phyloP scores from a whole-genome alignment of 1,140 invertebrate genomes.

The Pentalonia nigronervosa region DNA sequence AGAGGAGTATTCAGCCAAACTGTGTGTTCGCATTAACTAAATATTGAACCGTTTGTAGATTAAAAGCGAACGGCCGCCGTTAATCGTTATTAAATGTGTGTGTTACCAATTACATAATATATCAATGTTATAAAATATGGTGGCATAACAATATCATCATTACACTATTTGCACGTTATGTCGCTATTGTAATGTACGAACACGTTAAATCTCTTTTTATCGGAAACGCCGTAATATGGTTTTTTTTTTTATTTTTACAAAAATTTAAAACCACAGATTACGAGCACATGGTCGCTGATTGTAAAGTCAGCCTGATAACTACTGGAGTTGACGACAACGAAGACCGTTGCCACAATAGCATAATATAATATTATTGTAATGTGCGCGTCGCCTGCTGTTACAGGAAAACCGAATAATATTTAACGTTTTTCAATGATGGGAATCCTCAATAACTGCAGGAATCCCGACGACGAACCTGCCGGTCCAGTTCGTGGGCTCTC shows the following conservation, averaged over 20 bases:
- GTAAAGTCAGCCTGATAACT: not conserved
- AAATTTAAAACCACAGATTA: not conserved
- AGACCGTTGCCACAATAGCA: not conserved
- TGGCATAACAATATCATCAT: not conserved
- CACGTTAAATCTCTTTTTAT: not conserved
- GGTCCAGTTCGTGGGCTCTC: not conserved
- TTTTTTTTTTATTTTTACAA: not conserved
- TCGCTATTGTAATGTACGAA: not conserved
- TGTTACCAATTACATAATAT: not conserved
- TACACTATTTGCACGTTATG: not conserved
- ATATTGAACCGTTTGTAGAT: not conserved
- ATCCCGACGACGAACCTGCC: not conserved
- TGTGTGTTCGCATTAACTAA: not conserved
- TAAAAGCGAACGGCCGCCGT: not conserved
- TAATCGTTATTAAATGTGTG: constrained; percentile 5
- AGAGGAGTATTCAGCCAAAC: not conserved
- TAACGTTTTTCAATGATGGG: too few relatives aligned
- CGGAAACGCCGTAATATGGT: not conserved
- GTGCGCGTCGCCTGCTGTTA: not conserved
- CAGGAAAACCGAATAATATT: not conserved
- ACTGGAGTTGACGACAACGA: not conserved
- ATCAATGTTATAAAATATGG: too few relatives aligned
- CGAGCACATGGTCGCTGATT: not conserved
- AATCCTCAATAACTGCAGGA: too few relatives aligned
- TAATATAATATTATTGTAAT: too few relatives aligned